Base-by-base conservation (phyloP, 1,140 invertebrate genomes). In the Listronotus oregonensis region DNA sequence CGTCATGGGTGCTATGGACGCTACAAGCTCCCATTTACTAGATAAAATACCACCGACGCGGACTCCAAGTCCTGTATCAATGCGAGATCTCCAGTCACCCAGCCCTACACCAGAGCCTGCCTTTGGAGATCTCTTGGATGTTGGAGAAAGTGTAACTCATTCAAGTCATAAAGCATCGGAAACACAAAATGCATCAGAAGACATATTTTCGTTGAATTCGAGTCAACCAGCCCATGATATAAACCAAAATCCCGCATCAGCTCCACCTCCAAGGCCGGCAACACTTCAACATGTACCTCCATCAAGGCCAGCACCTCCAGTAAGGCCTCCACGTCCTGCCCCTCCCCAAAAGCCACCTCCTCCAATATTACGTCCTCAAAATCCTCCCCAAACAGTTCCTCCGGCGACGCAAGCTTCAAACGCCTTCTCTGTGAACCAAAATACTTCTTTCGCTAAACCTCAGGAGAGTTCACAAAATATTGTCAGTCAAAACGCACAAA, bases 1-100 rank as follows among this genome's bases (percentile, higher is more conserved):
- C 11, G 92, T 95, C 0, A 94, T 93, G 18, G 92, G 90, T 6
- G 91, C 91, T 44, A 88, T 95, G 89, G 91, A 95, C 75, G 90
- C 92, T 27, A 92, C 91, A 0, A 94, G 91, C 57, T 90, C 90
- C 15, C 88, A 92, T 76, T 80, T 95, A 47, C 74, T 94, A 40
- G 90, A 93, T 66, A 86, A 92, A 46, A 85, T 94, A 44, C 89
- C 91, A 65, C 89, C 89, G 8, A 93, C 91, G 0, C 84, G 90
- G 64, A 91, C 90, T 0, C 91, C 91, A 0, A 92, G 90, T 78
- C 91, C 91, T 0, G 90, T 92, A 0, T 87, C 90, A 11, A 90
- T 92, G 80, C 79, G 88, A 43, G 88, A 90, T 69, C 81, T 90
- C 15, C 90, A 92, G 75, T 91, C 91, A 1, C 91, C 92, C 0